Evolutionary conservation across 2,113 vertebrate species (phyloP).

Genomic region (Lynx canadensis): DNA sequence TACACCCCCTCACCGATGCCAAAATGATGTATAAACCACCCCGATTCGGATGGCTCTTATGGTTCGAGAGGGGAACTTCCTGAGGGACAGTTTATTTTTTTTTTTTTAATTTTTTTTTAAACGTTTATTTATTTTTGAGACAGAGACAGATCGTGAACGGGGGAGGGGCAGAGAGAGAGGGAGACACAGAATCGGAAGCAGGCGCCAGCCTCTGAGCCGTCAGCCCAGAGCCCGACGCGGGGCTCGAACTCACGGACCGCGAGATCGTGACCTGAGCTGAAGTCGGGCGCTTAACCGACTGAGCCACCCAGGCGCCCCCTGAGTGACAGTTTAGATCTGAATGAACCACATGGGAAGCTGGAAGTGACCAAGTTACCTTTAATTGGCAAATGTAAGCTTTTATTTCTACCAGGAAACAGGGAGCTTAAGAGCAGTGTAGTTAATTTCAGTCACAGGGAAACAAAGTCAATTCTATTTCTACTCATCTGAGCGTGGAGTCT

Average conservation of each 20-base stretch:
- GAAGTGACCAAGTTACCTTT: background rate
- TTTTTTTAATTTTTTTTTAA: too few species aligned
- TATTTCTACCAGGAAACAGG: background rate
- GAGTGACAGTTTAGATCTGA: background rate
- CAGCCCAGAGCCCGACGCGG: too few species aligned
- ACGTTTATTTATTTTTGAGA: too few species aligned
- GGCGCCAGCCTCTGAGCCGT: too few species aligned
- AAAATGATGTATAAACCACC: background rate
- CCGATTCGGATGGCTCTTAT: background rate
- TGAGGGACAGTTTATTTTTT: background rate
- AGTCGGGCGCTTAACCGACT: too few species aligned
- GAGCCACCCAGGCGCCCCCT: too few species aligned
- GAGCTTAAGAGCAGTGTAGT: background rate
- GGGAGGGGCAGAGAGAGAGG: too few species aligned
- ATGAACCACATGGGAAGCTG: background rate
- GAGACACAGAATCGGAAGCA: too few species aligned
- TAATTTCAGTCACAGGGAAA: background rate
- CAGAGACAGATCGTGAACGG: too few species aligned
- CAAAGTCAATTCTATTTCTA: background rate
- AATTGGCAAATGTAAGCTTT: background rate
- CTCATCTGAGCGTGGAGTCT: background rate
- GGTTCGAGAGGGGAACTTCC: background rate
- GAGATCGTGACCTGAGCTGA: too few species aligned
- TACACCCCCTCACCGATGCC: too few species aligned
- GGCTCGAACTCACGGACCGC: too few species aligned